Base-by-base conservation (phyloP, 2,797 vertebrate species). In the Pteronotus mesoamericanus region DNA sequence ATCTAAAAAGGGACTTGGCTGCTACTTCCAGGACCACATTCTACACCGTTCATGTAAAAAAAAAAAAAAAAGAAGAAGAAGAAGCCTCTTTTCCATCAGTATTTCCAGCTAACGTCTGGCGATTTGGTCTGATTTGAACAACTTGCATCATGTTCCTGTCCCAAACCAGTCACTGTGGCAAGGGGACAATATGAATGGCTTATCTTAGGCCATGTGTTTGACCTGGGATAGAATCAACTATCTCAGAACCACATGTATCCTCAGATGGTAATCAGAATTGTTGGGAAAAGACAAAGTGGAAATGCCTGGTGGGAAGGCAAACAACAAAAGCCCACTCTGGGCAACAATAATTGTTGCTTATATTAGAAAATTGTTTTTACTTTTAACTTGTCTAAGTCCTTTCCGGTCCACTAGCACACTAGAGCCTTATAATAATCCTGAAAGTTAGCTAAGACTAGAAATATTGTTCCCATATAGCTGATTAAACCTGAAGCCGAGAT, bases 261-360 rank as follows among this genome's bases (percentile, higher is more conserved):
- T 24, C 44, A 74, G 51, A 75, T 92, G 51, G 51, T 68, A 66
- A 83, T 90, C 83, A 78, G 18, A 7, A 39, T 68, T 90, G 4
- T 53, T 96, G 34, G 72, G 21, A 94, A 96, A 29, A 37, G 18
- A 78, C 21, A 82, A 96, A 87, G 26, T 79, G 18, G 48, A 95
- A 89, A 92, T 71, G 44, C 2, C 9, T 26, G 12, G 15, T 29
- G 9, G 21, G 29, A 91, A 93, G 34, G 42, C 26, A 72, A 93
- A 94, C 8, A 90, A 18, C 11, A 92, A 77, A 78, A 48, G 6
- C 37, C 44, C 1, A 48, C 37, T 87, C 3, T 42, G 10, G 64
- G 55, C 32, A 72, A n/a, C 68, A 93, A 26, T 90, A 57, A 87
- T 44, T 80, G 19, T 64, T 48, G 26, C 22, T 55, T 72, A 57